Percentiles rank a stretch among this genome's conserved stretches.
These are phyloP conservation scores for Cerastis leucographa DNA, from an alignment of 2,888 invertebrate genomes.

Conservation along the genomic window DNA sequence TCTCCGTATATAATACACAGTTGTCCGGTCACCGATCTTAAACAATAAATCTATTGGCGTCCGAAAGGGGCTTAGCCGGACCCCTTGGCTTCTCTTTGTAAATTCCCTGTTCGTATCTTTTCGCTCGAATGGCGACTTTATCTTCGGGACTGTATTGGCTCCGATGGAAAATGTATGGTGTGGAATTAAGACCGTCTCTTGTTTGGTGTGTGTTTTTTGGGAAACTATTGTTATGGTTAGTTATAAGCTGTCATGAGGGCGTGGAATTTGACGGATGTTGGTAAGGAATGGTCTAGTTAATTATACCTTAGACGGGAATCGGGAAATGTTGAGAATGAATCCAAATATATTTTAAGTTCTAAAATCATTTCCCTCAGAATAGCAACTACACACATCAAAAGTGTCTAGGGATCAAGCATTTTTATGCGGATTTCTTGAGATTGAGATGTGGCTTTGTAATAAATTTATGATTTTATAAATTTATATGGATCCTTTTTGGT, in stretches of 20 bases:
- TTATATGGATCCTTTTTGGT: too few species aligned
- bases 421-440: too few species aligned
- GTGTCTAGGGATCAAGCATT: too few species aligned
- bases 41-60: constrained; percentile 83
- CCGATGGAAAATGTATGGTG: constrained; percentile 75
- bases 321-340: not conserved
- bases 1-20: constrained; percentile 68
- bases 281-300: not conserved
- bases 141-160: constrained; percentile 73
- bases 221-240: constrained; percentile 38
- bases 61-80: constrained; percentile 70
- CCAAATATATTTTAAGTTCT: not conserved
- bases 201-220: constrained; percentile 52
- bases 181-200: constrained; percentile 64
- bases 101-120: constrained; percentile 83
- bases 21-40: constrained; percentile 79
- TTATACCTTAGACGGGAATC: not conserved
- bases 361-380: not conserved
- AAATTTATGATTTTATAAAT: too few species aligned
- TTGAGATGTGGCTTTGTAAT: too few species aligned
- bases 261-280: not conserved
- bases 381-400: too few species aligned
- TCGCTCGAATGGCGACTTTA: constrained; percentile 78
- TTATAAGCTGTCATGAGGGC: not conserved
- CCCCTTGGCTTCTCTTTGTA: constrained; percentile 72